These are phyloP conservation scores for Troides oblongomaculatus DNA, from an alignment of 2,888 invertebrate species.

Conservation along the genomic window DNA sequence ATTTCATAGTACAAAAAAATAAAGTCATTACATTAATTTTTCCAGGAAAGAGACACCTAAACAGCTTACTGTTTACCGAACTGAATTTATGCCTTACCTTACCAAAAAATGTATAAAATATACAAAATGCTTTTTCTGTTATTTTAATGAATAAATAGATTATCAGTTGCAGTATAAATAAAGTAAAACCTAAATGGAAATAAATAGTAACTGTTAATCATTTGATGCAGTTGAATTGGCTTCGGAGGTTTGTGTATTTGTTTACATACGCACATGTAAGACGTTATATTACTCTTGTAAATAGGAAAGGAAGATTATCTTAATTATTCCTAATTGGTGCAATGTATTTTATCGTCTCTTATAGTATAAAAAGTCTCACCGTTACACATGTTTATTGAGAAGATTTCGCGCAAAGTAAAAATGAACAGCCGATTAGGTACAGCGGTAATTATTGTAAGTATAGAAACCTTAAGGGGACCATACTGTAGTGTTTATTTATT, in stretches of 20 bases:
- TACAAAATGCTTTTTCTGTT: too few relatives aligned
- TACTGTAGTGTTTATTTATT: too few relatives aligned
- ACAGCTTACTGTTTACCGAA: too few relatives aligned
- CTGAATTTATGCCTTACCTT: too few relatives aligned
- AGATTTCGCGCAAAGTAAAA: constrained; percentile 29
- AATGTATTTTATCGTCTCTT: constrained; percentile 35
- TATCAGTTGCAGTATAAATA: too few relatives aligned
- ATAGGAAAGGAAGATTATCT: constrained; percentile 12
- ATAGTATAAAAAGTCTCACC: constrained; percentile 33
- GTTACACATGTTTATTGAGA: constrained; percentile 31
- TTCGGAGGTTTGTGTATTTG: not conserved
- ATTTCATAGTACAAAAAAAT: too few relatives aligned
- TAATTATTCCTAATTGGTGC: constrained; percentile 31
- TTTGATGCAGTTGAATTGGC: not conserved
- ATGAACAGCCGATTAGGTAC: constrained; percentile 44
- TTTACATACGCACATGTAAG: not conserved
- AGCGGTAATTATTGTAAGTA: constrained; percentile 48
- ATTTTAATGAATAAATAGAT: too few relatives aligned
- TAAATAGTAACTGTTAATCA: not conserved
- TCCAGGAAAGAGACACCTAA: too few relatives aligned
- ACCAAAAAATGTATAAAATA: too few relatives aligned
- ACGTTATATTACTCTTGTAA: constrained; percentile 7
- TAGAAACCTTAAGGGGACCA: not conserved
- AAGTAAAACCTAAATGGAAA: too few relatives aligned
- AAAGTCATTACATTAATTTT: too few relatives aligned